Base-by-base conservation (phyloP, 1,140 invertebrate genomes). In the Bactericera cockerelli region DNA sequence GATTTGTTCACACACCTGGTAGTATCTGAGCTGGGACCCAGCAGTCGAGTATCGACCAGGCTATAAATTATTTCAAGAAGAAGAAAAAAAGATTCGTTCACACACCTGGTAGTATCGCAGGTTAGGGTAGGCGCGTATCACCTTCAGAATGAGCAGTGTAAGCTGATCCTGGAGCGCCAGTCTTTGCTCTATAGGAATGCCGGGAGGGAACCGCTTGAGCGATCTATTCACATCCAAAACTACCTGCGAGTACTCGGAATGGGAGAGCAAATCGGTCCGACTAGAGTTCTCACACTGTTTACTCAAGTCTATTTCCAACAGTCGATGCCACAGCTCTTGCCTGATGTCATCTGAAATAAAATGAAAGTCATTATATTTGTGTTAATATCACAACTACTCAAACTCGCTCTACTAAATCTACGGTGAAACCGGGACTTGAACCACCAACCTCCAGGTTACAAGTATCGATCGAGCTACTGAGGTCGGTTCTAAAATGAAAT, bases 161-260 rank as follows among this genome's bases (percentile, higher is more conserved):
- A 96, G 74, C 70, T 93, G 84, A 68, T 92, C 86, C 73, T 95
- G 89, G 31, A 93, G 72, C 2, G 81, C 81, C 49, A 87, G 74
- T 64, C 91, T 76, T 69, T 87, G 80, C 57, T 81, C 79, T 66
- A 89, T 87, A 59, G 86, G 81, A 75, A 95, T 94, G 64, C 87
- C 86, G 55, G 89, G 89, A 2, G 89, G 89, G 78, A 93, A 93
- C 59, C 89, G 73, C 71, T 90, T 91, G 14, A 92, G 69, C 2
- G 87, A 89, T 59, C 89, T 76, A 73, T 92, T 90, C 1, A 96
- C 92, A 79, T 96, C 92, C 65, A 95, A 69, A 31, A 93, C 83
- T 62, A 97, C 93, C 78, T 93, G 93, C 72, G 88, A 83, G 69
- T 95, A 93, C 73, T 91, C 86, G 61, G 76, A 75, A 75, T 96